A percentile compares a stretch with the other conserved stretches of the same genome.
Conservation (phyloP, 1,140 invertebrate species). For the Carposina sasakii region DNA sequence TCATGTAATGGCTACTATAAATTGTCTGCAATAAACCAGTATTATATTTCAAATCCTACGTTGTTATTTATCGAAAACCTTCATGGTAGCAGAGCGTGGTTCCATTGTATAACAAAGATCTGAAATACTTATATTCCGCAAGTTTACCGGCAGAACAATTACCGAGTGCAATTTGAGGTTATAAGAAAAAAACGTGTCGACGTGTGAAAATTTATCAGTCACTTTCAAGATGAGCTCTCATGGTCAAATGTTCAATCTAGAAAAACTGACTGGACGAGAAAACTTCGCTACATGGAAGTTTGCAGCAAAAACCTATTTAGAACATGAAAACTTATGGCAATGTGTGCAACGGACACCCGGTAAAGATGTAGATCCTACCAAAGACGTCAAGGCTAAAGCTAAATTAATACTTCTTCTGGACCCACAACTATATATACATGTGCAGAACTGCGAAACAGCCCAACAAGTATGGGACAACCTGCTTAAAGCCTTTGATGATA, state of each 20-base stretch:
- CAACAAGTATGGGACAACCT: background rate
- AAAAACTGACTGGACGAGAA: conserved; percentile 34
- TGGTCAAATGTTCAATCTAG: conserved; percentile 15
- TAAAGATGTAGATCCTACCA: background rate
- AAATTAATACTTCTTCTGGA: background rate
- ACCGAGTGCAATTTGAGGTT: too few species aligned
- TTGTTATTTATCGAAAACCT: too few species aligned
- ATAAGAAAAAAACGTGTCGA: too few species aligned
- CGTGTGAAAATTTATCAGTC: too few species aligned
- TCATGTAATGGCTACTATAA: too few species aligned
- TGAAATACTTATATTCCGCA: too few species aligned
- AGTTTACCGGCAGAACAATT: too few species aligned
- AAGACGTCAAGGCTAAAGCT: conserved; percentile 18
- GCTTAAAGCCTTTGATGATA: background rate
- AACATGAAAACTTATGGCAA: conserved; percentile 36
- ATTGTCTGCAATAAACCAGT: too few species aligned
- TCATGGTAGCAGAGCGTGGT: too few species aligned
- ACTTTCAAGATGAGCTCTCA: conserved; percentile 19
- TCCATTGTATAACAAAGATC: too few species aligned
- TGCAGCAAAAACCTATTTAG: conserved; percentile 37
- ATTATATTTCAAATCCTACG: too few species aligned
- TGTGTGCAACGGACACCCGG: conserved; percentile 17
- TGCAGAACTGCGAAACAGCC: background rate
- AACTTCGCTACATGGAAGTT: conserved; percentile 42
- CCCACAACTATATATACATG: background rate